Base-by-base conservation (phyloP, 2,888 invertebrate genomes). In the Drosophila phalerata region DNA sequence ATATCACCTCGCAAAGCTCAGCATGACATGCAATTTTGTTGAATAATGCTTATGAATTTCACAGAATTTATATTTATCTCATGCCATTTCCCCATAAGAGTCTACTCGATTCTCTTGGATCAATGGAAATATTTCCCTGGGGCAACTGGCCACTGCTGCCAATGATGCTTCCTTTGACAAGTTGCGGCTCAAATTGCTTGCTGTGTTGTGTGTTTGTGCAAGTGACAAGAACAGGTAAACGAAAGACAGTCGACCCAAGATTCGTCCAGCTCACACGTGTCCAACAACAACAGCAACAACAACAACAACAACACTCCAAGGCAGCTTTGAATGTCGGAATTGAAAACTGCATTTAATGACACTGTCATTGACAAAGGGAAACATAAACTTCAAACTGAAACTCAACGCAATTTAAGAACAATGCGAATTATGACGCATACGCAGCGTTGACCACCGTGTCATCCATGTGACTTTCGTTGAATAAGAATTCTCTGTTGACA, bases 341-440 rank as follows among this genome's bases (percentile, higher is more conserved):
- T 51, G 49, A 28, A 30, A 42, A 25, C 47, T 62, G 62, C 69
- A 62, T 25, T 51, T 56, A 40, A 57, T 63, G 63, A 32, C 42
- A 43, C n/a, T 19, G 40, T 57, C 52, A 43, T 32, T 63, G 57
- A 61, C 57, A 60, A 67, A 43, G 69, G 28, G 66, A 78, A 60
- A 38, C 56, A 51, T 25, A 42, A 64, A 62, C 51, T 43, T 25
- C n/a, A 51, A 65, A 62, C 43, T 55, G 49, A 58, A 68, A 62
- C 13, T 62, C 42, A 61, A 53, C 48, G 63, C 57, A 61, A 66
- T 57, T 58, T 6, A 28, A 22, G 28, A 55, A 62, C 48, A 62
- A 69, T 45, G 65, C 43, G 40, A 30, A 53, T 40, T 67, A 69
- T 81, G 66, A 87, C 79, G 72, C 65, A 87, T 72, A 70, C 68